Evolutionary conservation across 2,113 vertebrate genomes (phyloP).

Genomic region (Vidua chalybeata): DNA sequence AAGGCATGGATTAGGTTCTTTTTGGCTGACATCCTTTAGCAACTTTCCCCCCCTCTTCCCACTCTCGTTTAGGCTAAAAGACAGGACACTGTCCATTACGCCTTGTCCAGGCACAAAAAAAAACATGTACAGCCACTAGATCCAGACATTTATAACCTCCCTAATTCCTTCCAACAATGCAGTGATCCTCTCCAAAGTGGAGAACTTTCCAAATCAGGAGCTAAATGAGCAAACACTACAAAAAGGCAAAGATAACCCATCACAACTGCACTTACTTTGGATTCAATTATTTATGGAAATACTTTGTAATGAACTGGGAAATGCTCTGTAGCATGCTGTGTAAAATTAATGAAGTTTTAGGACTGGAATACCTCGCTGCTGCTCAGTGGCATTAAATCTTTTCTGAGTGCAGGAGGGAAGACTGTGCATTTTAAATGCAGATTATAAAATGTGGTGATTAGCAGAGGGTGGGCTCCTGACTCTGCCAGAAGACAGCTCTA

Average conservation of each 20-base stretch:
- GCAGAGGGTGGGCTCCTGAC: neutral
- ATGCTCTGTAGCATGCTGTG: constrained; percentile 7
- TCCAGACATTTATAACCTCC: neutral
- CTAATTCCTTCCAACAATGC: neutral
- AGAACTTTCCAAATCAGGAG: constrained; percentile 6
- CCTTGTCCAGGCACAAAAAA: neutral
- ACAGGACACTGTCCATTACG: neutral
- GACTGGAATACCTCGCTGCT: neutral
- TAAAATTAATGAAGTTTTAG: constrained; percentile 68
- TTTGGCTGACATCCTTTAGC: neutral
- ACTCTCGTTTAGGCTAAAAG: neutral
- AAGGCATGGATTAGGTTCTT: neutral
- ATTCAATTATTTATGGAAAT: constrained; percentile 66
- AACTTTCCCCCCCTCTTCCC: neutral
- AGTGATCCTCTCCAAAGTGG: neutral
- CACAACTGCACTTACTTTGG: constrained; percentile 29
- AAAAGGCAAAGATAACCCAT: constrained; percentile 6
- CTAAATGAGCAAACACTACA: neutral
- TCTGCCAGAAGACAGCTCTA: neutral
- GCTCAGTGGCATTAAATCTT: constrained; percentile 42
- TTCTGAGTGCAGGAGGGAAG: neutral
- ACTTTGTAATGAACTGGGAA: constrained; percentile 48
- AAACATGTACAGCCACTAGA: neutral
- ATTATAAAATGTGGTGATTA: constrained; percentile 42
- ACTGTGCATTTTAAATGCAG: constrained; percentile 24